A percentile compares a stretch with the other conserved stretches of the same genome.
Evolutionary conservation across 2,113 vertebrate species (phyloP).

Genomic region (Podocnemis expansa): DNA sequence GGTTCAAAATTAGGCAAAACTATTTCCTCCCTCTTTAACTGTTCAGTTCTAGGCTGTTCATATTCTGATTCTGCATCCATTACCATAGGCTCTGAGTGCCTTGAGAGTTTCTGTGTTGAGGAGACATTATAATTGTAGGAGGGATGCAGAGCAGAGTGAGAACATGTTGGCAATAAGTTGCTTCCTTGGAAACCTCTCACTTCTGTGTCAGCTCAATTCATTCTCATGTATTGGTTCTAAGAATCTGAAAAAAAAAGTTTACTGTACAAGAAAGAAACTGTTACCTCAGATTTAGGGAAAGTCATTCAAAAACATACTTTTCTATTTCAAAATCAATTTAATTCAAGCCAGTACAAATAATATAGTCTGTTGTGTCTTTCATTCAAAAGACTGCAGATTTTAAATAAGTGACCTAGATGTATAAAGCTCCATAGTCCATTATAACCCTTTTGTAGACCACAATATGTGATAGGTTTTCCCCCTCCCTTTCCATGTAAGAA

Average conservation of each 20-base stretch:
- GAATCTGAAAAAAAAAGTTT: neutral
- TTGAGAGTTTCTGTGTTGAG: neutral
- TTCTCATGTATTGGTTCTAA: neutral
- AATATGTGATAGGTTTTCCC: conserved; percentile 27
- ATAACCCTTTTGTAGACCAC: conserved; percentile 32
- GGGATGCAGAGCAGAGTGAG: neutral
- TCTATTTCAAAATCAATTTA: conserved; percentile 69
- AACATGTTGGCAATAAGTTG: neutral
- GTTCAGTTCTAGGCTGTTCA: neutral
- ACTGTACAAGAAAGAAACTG: conserved; percentile 10
- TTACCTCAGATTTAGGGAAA: conserved; percentile 49
- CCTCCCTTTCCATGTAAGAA: neutral
- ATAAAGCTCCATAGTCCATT: conserved; percentile 50
- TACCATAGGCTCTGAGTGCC: accelerated
- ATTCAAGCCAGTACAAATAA: conserved; percentile 72
- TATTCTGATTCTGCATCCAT: neutral
- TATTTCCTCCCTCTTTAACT: neutral
- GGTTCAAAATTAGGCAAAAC: neutral
- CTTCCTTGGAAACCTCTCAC: neutral
- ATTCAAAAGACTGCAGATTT: conserved; percentile 68
- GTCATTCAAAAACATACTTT: conserved; percentile 60
- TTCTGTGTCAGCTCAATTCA: neutral
- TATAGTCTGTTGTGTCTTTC: conserved; percentile 58
- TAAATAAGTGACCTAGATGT: conserved; percentile 57
- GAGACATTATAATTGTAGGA: neutral